A percentile compares a stretch with the other conserved stretches of the same genome.
These are phyloP conservation scores for Trachelus stipa DNA, from an alignment of 2,888 invertebrate species.

Conservation along the genomic window DNA sequence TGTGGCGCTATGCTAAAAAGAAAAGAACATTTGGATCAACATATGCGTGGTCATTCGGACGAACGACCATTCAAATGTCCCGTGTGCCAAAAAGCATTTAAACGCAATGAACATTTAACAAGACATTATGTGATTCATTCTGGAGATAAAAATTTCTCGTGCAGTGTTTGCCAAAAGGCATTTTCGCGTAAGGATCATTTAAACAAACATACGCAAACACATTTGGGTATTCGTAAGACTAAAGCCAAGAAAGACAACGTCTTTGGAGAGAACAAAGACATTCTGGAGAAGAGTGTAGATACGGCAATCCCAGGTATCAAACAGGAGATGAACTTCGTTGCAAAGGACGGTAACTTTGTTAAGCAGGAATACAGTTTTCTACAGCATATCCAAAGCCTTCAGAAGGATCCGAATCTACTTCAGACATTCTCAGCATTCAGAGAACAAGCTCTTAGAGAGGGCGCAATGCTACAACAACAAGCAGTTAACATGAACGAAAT, in stretches of 20 bases:
- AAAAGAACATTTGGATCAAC: slow-evolving; percentile 68
- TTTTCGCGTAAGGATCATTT: slow-evolving; percentile 69
- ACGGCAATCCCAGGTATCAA: slow-evolving; percentile 35
- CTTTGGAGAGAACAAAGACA: slow-evolving; percentile 44
- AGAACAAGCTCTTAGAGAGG: slow-evolving; percentile 58
- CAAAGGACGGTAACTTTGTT: slow-evolving; percentile 49
- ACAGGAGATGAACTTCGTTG: slow-evolving; percentile 48
- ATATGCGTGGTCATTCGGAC: slow-evolving; percentile 67
- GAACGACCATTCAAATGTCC: slow-evolving; percentile 66
- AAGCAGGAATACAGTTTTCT: slow-evolving; percentile 51
- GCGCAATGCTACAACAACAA: slow-evolving; percentile 50
- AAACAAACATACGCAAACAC: slow-evolving; percentile 68
- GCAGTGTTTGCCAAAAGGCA: slow-evolving; percentile 67
- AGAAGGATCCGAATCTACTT: slow-evolving; percentile 57
- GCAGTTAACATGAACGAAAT: slow-evolving; percentile 63
- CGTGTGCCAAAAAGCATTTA: slow-evolving; percentile 66
- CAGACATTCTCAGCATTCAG: slow-evolving; percentile 60
- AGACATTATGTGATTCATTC: slow-evolving; percentile 69
- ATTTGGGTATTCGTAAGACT: slow-evolving; percentile 58
- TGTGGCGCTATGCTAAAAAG: slow-evolving; percentile 69
- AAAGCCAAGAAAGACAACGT: slow-evolving; percentile 55
- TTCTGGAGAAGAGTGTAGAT: slow-evolving; percentile 37
- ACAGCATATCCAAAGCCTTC: slow-evolving; percentile 59
- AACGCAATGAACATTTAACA: slow-evolving; percentile 70
- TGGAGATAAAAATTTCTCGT: slow-evolving; percentile 68